Conservation (phyloP, 2,797 vertebrate species). For the Thalassophryne amazonica region DNA sequence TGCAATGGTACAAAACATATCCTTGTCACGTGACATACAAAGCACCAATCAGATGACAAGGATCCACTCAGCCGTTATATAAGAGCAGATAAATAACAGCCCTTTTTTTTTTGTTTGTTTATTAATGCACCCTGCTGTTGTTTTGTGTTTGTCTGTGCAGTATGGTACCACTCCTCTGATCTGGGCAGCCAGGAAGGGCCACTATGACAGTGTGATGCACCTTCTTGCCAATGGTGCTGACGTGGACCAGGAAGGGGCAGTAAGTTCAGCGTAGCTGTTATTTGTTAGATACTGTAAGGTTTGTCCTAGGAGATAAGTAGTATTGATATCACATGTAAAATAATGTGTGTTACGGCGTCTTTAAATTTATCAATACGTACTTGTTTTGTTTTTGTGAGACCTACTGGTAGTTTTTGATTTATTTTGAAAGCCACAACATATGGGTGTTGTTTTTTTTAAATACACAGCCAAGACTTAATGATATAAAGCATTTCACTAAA, state of each 20-base stretch:
- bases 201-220: constrained; percentile 91
- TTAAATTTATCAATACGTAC: too few relatives aligned
- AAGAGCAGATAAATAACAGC: too few relatives aligned
- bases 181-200: constrained; percentile 94
- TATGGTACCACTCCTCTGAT: constrained; percentile 96
- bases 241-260: constrained; percentile 97
- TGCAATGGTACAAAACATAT: too few relatives aligned
- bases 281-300: background rate
- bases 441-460: background rate
- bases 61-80: too few relatives aligned
- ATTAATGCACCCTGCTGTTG: background rate
- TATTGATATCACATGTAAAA: too few relatives aligned
- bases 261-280: constrained; percentile 62
- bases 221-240: constrained; percentile 92
- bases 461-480: constrained; percentile 23
- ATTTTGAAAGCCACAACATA: background rate
- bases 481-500: constrained; percentile 11
- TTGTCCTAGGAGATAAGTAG: too few relatives aligned
- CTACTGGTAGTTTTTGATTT: constrained; percentile 8
- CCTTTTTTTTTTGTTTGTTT: too few relatives aligned
- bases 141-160: constrained; percentile 57
- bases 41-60: too few relatives aligned
- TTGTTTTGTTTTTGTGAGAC: too few relatives aligned
- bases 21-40: too few relatives aligned
- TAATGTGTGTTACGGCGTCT: too few relatives aligned